These are phyloP conservation scores for Condylura cristata DNA, from an alignment of 2,113 vertebrate species.

Conservation along the genomic window DNA sequence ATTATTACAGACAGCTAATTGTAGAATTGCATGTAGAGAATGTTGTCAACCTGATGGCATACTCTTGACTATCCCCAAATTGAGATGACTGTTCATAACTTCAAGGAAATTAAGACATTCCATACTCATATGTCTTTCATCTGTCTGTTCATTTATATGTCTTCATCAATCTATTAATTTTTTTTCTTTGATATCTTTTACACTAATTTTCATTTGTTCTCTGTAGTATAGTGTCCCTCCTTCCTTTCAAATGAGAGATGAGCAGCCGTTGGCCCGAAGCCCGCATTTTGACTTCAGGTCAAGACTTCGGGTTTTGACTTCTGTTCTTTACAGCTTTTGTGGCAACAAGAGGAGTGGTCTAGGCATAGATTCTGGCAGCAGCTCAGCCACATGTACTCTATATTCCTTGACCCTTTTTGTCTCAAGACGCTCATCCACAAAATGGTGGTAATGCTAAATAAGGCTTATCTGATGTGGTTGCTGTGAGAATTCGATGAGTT, in stretches of 20 bases:
- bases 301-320: too few species aligned
- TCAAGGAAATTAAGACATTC: not conserved
- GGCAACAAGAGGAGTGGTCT: not conserved
- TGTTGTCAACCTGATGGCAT: not conserved
- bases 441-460: not conserved
- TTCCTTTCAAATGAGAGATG: not conserved
- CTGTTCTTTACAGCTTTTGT: not conserved
- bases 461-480: not conserved
- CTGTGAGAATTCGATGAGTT: not conserved
- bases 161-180: not conserved
- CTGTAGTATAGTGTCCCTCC: not conserved
- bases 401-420: not conserved
- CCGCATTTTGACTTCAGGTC: not conserved
- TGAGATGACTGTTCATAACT: not conserved
- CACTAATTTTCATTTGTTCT: not conserved
- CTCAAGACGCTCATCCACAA: not conserved
- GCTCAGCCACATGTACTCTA: not conserved
- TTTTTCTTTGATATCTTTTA: not conserved
- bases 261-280: too few species aligned
- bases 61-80: not conserved
- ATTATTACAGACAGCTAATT: not conserved
- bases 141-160: not conserved
- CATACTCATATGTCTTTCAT: not conserved
- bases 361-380: not conserved
- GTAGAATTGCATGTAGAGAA: not conserved